A percentile compares a stretch with the other conserved stretches of the same genome.
Evolutionary conservation across 2,113 vertebrate species (phyloP).

Genomic region (Leucoraja erinaceus): DNA sequence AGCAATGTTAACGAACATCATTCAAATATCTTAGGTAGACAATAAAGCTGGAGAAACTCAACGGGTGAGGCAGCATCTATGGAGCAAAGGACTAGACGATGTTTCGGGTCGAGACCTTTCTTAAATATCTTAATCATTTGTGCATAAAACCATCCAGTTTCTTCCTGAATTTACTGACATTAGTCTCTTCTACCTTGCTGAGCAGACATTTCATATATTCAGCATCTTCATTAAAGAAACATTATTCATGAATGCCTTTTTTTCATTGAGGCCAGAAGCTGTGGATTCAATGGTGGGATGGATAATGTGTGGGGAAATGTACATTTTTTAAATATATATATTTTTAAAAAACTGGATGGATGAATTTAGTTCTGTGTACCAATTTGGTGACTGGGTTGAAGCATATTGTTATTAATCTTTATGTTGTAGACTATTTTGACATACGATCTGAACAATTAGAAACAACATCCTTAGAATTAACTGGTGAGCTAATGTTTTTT

Average conservation of each 20-base stretch:
- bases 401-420: background rate
- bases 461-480: conserved; percentile 1
- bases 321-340: too few species aligned
- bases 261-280: background rate
- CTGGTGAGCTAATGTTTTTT: background rate
- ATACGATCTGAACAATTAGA: background rate
- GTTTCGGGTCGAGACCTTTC: too few species aligned
- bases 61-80: too few species aligned
- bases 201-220: background rate
- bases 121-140: background rate
- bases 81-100: too few species aligned
- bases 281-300: background rate
- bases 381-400: background rate
- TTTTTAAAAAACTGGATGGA: conserved; percentile 13
- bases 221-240: background rate
- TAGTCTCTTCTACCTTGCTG: background rate
- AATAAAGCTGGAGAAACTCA: too few species aligned
- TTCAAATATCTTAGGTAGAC: background rate
- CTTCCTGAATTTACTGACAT: background rate
- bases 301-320: background rate
- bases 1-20: background rate
- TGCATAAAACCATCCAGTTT: background rate
- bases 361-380: background rate
- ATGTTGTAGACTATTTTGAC: conserved; percentile 23
- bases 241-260: background rate